These are phyloP conservation scores for Parasteatoda tepidariorum DNA, from an alignment of 1,140 invertebrate species.

Conservation along the genomic window DNA sequence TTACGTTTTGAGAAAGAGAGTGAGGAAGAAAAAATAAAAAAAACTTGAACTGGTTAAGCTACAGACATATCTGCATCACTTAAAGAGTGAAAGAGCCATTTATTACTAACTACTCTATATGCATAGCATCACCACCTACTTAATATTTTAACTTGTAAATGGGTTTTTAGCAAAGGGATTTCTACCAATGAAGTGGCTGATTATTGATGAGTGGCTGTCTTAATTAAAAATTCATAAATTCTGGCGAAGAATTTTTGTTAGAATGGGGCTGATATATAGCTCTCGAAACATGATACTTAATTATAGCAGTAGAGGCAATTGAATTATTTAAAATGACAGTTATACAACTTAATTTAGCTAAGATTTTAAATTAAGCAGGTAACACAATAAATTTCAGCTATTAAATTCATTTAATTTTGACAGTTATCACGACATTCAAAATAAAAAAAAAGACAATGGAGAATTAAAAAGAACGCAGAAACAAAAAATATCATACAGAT, in stretches of 20 bases:
- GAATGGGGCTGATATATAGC: slow-evolving; percentile 5
- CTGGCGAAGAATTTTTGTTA: background rate
- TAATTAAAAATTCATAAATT: slow-evolving; percentile 58
- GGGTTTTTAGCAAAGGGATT: slow-evolving; percentile 21
- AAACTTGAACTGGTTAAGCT: slow-evolving; percentile 7
- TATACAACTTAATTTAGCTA: too few relatives aligned
- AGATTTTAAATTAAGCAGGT: too few relatives aligned
- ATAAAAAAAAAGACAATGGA: too few relatives aligned
- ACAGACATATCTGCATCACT: slow-evolving; percentile 7
- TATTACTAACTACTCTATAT: slow-evolving; percentile 54
- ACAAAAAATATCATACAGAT: too few relatives aligned
- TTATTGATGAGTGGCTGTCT: slow-evolving; percentile 21
- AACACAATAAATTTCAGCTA: too few relatives aligned
- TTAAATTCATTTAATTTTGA: too few relatives aligned
- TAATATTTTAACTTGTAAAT: slow-evolving; percentile 47
- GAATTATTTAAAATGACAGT: too few relatives aligned
- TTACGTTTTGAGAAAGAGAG: too few relatives aligned
- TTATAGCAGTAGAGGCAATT: too few relatives aligned
- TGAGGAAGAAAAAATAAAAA: background rate
- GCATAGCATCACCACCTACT: slow-evolving; percentile 43
- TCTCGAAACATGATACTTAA: background rate
- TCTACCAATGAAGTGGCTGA: slow-evolving; percentile 2
- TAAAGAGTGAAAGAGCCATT: slow-evolving; percentile 7
- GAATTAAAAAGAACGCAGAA: too few relatives aligned
- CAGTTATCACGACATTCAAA: too few relatives aligned